Evolutionary conservation across 2,888 invertebrate genomes (phyloP), one percentile per base, ranked within the genome.

Genomic region (Cheiracanthium punctorium): DNA sequence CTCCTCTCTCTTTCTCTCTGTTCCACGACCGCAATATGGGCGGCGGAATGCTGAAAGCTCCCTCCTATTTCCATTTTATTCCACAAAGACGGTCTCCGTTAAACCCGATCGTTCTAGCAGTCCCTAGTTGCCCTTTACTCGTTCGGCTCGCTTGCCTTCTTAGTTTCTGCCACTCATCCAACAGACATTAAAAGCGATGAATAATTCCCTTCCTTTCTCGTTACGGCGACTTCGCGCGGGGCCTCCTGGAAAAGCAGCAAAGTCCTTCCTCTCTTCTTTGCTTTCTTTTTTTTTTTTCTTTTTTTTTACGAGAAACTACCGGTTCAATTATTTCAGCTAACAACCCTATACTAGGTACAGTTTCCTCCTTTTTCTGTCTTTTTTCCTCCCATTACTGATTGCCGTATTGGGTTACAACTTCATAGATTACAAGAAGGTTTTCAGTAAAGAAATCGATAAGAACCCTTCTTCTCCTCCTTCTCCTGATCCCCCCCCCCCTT

Each of bases 121-220:
- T 65, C 64, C 58, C 37, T 28, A 24, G 69, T 69, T 69, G 69
- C 58, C 64, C 72, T 75, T 71, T 69, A 74, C 67, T 69, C 65
- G 52, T 52, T 65, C 65, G 52, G 32, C 65, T 82, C 82, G 72
- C 77, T 52, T 43, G 52, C 58, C 84, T 67, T 85, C 84, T 85
- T 85, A 85, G 67, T 67, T 58, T n/a, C 79, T 85, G 84, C 82
- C 77, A 84, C 72, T 84, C 82, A 82, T 75, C 82, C 71, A 58
- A 52, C 82, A 84, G 65, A 84, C 84, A 85, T 85, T 85, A 85
- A 85, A 74, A 79, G 82, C 82, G 77, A 73, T 77, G 82, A 84
- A 71, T 71, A 71, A 71, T 71, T 71, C 71, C 71, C 33, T 71
- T 37, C 58, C 58, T 37, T 71, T 43, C 71, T 71, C 43, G 71